These are phyloP conservation scores for Xyliphius kryptos DNA, from an alignment of 2,113 vertebrate species.

Conservation along the genomic window DNA sequence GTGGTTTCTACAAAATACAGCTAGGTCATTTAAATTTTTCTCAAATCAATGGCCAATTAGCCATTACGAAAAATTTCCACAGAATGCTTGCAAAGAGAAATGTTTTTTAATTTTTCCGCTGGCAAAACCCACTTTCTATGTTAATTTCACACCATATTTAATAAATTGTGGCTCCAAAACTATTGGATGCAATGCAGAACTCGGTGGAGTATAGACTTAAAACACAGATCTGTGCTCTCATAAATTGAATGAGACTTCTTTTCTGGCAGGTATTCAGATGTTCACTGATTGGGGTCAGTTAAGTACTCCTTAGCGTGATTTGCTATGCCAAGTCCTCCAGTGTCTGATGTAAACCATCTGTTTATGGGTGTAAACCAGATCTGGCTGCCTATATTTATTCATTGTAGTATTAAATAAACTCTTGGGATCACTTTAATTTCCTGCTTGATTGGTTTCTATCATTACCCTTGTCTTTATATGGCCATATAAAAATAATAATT, in stretches of 20 bases:
- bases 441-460: slow-evolving; percentile 27
- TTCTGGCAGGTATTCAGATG: slow-evolving; percentile 31
- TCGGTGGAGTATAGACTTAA: slow-evolving; percentile 18
- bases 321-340: slow-evolving; percentile 23
- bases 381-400: slow-evolving; percentile 34
- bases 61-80: slow-evolving; percentile 42
- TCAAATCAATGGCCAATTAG: slow-evolving; percentile 65
- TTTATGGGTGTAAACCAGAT: slow-evolving; percentile 38
- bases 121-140: slow-evolving; percentile 30
- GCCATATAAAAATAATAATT: slow-evolving; percentile 21
- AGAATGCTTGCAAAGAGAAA: slow-evolving; percentile 40
- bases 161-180: slow-evolving; percentile 35
- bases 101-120: slow-evolving; percentile 22
- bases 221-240: slow-evolving; percentile 27
- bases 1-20: slow-evolving; percentile 12
- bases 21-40: slow-evolving; percentile 64
- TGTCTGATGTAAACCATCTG: slow-evolving; percentile 44
- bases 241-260: slow-evolving; percentile 35
- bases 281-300: slow-evolving; percentile 42
- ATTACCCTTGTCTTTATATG: slow-evolving; percentile 14
- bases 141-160: slow-evolving; percentile 27
- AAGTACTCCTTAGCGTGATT: slow-evolving; percentile 26
- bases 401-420: slow-evolving; percentile 37
- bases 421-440: slow-evolving; percentile 27
- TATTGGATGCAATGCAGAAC: slow-evolving; percentile 15